A percentile compares a stretch with the other conserved stretches of the same genome.
These are phyloP conservation scores for Oreotrochilus melanogaster DNA, from an alignment of 2,113 vertebrate species.

Conservation along the genomic window DNA sequence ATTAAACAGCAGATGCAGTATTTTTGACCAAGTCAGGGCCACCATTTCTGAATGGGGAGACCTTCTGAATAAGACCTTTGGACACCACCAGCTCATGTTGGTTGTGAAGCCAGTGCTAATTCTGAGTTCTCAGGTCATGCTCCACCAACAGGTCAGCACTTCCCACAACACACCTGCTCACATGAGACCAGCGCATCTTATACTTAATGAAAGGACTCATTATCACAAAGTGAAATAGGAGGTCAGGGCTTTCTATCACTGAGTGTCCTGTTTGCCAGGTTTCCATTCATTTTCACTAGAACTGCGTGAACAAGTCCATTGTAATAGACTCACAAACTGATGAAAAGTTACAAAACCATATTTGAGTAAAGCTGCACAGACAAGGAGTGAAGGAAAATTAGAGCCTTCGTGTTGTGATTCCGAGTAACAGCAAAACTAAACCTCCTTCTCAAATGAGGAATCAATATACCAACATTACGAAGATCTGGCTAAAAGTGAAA, in stretches of 20 bases:
- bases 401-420: not conserved
- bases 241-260: fast-evolving
- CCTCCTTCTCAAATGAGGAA: not conserved
- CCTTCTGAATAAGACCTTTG: no score
- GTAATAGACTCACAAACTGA: not conserved
- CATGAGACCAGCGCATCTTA: fast-evolving
- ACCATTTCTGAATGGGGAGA: not conserved
- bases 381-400: not conserved
- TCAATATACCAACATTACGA: not conserved
- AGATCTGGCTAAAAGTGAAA: not conserved
- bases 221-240: not conserved
- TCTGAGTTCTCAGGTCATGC: not conserved
- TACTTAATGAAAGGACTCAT: fast-evolving
- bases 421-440: not conserved
- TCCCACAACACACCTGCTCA: not conserved
- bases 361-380: not conserved
- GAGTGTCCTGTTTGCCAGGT: not conserved
- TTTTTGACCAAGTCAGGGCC: not conserved
- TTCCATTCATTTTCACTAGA: not conserved
- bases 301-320: not conserved
- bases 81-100: not conserved
- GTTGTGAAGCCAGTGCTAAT: not conserved
- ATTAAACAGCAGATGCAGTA: not conserved
- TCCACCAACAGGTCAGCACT: not conserved
- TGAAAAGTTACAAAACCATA: not conserved